A percentile compares a stretch with the other conserved stretches of the same genome.
phyloP scores from a whole-genome alignment of 2,888 invertebrate genomes.

The Perizoma affinitatum region DNA sequence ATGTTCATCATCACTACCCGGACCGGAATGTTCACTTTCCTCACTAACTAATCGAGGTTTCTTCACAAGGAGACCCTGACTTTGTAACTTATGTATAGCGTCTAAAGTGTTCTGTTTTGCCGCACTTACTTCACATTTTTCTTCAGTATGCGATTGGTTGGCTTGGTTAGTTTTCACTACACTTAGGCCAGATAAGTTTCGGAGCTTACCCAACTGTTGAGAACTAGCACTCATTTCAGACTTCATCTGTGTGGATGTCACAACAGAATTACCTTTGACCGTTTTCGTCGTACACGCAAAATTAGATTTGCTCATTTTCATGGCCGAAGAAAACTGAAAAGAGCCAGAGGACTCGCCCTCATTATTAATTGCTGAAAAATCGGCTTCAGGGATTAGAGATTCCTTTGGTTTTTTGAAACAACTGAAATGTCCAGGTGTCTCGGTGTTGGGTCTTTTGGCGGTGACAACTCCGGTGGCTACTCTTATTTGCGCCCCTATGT shows the following conservation, averaged over 20 bases:
- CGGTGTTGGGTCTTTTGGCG: slow-evolving; percentile 53
- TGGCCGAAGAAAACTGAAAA: slow-evolving; percentile 55
- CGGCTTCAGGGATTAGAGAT: slow-evolving; percentile 59
- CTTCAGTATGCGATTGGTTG: slow-evolving; percentile 64
- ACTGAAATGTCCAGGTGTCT: slow-evolving; percentile 64
- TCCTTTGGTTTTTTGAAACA: slow-evolving; percentile 77
- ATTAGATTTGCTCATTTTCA: slow-evolving; percentile 60
- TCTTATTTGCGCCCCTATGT: slow-evolving; percentile 57
- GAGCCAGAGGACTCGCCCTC: slow-evolving; percentile 46
- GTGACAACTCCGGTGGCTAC: slow-evolving; percentile 58
- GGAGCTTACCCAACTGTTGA: slow-evolving; percentile 64
- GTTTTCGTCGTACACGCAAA: slow-evolving; percentile 61
- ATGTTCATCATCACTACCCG: slow-evolving; percentile 50
- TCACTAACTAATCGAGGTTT: slow-evolving; percentile 68
- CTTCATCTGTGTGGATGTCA: slow-evolving; percentile 64
- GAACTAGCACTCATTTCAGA: slow-evolving; percentile 62
- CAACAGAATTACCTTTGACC: slow-evolving; percentile 60
- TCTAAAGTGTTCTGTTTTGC: slow-evolving; percentile 66
- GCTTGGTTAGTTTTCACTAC: slow-evolving; percentile 63
- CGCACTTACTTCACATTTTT: slow-evolving; percentile 58
- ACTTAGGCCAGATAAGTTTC: slow-evolving; percentile 64
- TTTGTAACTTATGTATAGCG: slow-evolving; percentile 75
- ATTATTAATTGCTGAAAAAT: slow-evolving; percentile 46
- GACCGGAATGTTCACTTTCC: slow-evolving; percentile 53
- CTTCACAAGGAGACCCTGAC: slow-evolving; percentile 73